Evolutionary conservation across 2,113 vertebrate species (phyloP).

Genomic region (Micromys minutus): DNA sequence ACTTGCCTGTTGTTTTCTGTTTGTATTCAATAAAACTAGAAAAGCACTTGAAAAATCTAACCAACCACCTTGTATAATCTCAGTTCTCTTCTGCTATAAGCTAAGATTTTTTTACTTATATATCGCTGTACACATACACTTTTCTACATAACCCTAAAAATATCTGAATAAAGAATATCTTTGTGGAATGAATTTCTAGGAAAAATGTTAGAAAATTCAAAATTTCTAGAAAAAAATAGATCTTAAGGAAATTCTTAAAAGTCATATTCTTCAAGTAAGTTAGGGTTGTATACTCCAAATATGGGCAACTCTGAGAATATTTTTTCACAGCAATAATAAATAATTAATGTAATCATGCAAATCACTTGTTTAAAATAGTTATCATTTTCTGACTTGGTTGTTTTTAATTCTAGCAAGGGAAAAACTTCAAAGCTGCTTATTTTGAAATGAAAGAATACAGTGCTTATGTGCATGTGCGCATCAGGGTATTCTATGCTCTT

Average conservation of each 20-base stretch:
- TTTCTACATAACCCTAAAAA: neutral
- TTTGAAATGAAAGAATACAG: neutral
- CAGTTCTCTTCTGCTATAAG: neutral
- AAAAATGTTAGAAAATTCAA: neutral
- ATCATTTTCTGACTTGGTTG: neutral
- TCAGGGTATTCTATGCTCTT: neutral
- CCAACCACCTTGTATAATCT: neutral
- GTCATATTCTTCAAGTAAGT: neutral
- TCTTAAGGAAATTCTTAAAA: neutral
- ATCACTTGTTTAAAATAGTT: slow-evolving; percentile 39
- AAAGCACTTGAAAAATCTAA: slow-evolving; percentile 19
- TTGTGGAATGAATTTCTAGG: slow-evolving; percentile 35
- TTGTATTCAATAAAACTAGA: neutral
- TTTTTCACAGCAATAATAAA: slow-evolving; percentile 55
- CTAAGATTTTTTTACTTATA: slow-evolving; percentile 54
- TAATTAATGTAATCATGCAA: slow-evolving; percentile 66
- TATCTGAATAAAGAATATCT: neutral
- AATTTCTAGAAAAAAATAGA: neutral
- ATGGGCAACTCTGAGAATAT: neutral
- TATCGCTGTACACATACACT: neutral
- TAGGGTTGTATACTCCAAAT: slow-evolving; percentile 42
- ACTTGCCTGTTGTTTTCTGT: neutral
- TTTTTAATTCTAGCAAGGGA: neutral
- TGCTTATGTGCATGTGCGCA: neutral
- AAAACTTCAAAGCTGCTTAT: neutral